These are phyloP conservation scores for Eupeodes luniger DNA, from an alignment of 2,888 invertebrate genomes.

Conservation along the genomic window DNA sequence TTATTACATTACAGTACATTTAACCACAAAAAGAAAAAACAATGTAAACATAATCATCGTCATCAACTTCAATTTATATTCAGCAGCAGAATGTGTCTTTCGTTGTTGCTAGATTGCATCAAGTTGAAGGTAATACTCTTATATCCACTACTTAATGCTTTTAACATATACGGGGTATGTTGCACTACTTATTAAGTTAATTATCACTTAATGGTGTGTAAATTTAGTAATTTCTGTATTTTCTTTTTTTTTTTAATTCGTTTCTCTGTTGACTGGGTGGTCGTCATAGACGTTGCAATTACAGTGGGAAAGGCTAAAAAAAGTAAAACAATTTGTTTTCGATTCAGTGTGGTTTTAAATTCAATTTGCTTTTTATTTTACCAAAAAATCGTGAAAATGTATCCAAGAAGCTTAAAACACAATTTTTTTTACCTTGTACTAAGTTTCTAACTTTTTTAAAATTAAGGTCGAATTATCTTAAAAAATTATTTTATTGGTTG, in stretches of 20 bases:
- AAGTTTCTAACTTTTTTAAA: too few relatives aligned
- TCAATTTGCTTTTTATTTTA: too few relatives aligned
- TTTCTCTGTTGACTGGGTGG: slow-evolving; percentile 47
- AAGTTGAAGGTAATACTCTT: slow-evolving; percentile 25
- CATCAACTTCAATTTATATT: not conserved
- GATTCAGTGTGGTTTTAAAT: too few relatives aligned
- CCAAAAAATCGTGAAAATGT: too few relatives aligned
- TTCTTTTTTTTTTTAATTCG: slow-evolving; percentile 6
- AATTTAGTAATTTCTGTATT: slow-evolving; percentile 49
- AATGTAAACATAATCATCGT: slow-evolving; percentile 52
- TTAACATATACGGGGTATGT: not conserved
- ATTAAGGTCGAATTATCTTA: too few relatives aligned
- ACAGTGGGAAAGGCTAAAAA: not conserved
- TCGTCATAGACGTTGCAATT: slow-evolving; percentile 18
- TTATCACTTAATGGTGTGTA: slow-evolving; percentile 74
- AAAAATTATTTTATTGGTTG: too few relatives aligned
- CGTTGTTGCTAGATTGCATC: not conserved
- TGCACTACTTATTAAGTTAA: slow-evolving; percentile 71
- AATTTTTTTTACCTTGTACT: too few relatives aligned
- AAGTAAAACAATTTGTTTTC: not conserved
- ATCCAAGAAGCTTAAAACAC: too few relatives aligned
- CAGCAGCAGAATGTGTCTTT: not conserved
- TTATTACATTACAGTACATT: slow-evolving; percentile 53
- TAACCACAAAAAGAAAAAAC: slow-evolving; percentile 41
- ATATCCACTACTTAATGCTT: not conserved